Base-by-base conservation (phyloP, 2,113 vertebrate species). In the Pholis gunnellus region DNA sequence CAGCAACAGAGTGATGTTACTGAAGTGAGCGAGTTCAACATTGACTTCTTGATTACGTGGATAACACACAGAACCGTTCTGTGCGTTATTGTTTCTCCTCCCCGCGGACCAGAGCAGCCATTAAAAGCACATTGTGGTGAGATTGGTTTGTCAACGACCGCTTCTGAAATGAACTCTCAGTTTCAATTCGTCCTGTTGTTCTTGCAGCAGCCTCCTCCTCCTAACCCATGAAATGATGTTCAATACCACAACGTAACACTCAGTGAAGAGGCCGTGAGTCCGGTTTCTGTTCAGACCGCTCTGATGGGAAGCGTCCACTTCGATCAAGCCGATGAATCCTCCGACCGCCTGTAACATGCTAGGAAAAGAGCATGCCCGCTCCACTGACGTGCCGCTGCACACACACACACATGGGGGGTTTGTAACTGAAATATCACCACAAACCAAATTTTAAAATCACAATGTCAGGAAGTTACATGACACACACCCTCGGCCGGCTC, bases 381-480 rank as follows among this genome's bases (percentile, higher is more conserved):
- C 15, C 0, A 2, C 25, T 65, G 42, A 66, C 6, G 5, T 22
- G 27, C 60, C 22, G 38, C 42, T 17, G 2, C 36, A 9, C 8
- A n/a, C 52, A 60, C 46, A 40, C 38, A n/a, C n/a, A n/a, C n/a
- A n/a, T n/a, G n/a, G 57, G 10, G 67, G 71, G n/a, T 78, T 81
- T 38, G 46, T 72, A 78, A 72, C 72, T 56, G 44, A 79, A 68
- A 65, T 48, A 70, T 79, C 38, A 61, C 75, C 64, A 34, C 31
- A 22, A 78, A 75, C 20, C 36, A 74, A 60, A 50, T 78, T 78
- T 79, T 27, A 66, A 68, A 83, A 69, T 73, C 52, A 42, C 69
- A 79, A 61, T 79, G 79, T 87, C 85, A 84, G 63, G 20, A 70
- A 70, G 68, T 48, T 75, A 40, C 46, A 38, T 78, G 72, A 85